These are phyloP conservation scores for Gymnoscopelus microlampas DNA, from an alignment of 2,797 vertebrate species.

Conservation along the genomic window DNA sequence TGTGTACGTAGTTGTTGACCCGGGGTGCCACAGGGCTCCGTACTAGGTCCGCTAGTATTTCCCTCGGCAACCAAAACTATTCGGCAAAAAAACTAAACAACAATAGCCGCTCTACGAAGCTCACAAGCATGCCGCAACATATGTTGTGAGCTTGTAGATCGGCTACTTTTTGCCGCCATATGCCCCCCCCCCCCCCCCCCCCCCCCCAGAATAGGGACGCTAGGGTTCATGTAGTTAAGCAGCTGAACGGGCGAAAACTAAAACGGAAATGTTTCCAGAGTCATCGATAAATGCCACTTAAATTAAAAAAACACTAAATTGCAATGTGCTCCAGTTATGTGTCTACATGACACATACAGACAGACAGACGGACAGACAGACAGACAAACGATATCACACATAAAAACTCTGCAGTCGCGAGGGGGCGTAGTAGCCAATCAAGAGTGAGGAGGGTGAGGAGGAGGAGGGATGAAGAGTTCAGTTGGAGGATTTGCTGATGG, in stretches of 20 bases:
- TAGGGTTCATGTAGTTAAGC: conserved; percentile 22
- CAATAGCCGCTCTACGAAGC: no score
- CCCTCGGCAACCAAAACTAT: no score
- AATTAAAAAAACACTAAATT: conserved; percentile 54
- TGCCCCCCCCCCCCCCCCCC: no score
- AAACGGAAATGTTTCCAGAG: conserved; percentile 59
- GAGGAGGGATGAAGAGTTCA: conserved; percentile 58
- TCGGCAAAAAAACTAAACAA: no score
- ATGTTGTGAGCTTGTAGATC: no score
- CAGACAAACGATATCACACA: conserved; percentile 26
- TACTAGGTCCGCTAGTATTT: no score
- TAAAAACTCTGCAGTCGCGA: conserved; percentile 65
- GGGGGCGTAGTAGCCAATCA: conserved; percentile 7
- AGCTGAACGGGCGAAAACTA: conserved; percentile 19
- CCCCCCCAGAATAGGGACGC: no score
- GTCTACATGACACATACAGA: conserved; percentile 15
- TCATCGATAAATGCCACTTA: conserved; percentile 60
- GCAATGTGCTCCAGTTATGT: conserved; percentile 68
- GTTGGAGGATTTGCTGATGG: conserved; percentile 85
- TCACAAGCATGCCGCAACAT: no score
- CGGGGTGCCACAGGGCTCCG: no score
- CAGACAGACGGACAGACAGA: conserved; percentile 29
- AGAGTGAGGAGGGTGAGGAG: conserved; percentile 5
- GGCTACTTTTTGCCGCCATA: no score
- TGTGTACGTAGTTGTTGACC: no score